These are phyloP conservation scores for Gymnothorax reevesii DNA, from an alignment of 2,797 vertebrate genomes.

Conservation along the genomic window DNA sequence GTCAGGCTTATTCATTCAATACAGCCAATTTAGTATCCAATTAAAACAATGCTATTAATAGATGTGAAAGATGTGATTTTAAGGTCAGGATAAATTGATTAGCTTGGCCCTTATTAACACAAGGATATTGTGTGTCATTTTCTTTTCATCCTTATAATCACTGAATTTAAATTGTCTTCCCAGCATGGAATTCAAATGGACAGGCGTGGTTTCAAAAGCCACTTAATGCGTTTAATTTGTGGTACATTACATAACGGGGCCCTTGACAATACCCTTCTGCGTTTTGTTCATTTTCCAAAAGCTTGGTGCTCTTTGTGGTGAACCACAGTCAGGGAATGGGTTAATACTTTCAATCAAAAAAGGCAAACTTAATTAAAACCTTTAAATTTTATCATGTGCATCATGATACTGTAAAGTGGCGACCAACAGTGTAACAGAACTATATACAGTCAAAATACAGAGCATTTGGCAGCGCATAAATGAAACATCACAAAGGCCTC, in stretches of 20 bases:
- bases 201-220: not conserved
- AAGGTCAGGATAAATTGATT: slow-evolving; percentile 2
- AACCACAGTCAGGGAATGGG: not conserved
- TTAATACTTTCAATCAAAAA: not conserved
- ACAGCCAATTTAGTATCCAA: slow-evolving; percentile 11
- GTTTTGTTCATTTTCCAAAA: not conserved
- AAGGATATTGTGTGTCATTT: not conserved
- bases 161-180: not conserved
- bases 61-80: slow-evolving; percentile 13
- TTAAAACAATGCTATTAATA: slow-evolving; percentile 10
- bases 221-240: slow-evolving; percentile 3
- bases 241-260: not conserved
- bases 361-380: not conserved
- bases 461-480: too few relatives aligned
- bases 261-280: not conserved
- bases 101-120: slow-evolving; percentile 12
- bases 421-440: not conserved
- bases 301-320: not conserved
- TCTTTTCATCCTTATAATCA: not conserved
- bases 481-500: too few relatives aligned
- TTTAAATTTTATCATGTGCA: not conserved
- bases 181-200: not conserved
- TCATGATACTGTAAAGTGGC: not conserved
- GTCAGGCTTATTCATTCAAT: not conserved
- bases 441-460: too few relatives aligned